Base-by-base conservation (phyloP, 2,113 vertebrate species). In the Pelecanoides urinatrix region DNA sequence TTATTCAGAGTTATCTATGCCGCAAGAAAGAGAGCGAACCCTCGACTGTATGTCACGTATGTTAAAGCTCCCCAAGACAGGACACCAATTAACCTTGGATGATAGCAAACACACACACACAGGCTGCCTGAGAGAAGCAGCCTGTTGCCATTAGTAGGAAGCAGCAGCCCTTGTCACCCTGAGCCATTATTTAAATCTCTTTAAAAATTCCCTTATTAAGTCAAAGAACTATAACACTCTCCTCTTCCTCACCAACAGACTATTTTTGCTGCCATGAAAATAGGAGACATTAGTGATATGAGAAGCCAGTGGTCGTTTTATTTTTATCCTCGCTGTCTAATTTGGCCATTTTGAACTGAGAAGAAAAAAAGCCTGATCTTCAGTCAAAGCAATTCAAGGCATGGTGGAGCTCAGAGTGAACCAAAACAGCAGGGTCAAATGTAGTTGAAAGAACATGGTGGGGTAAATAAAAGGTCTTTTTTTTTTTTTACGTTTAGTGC, bases 51-150 rank as follows among this genome's bases (percentile, higher is more conserved):
- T 65, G 86, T 94, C 92, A 91, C 32, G 68, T 95, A 94, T 82
- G 77, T 50, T 94, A 70, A 90, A 90, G 87, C 84, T 95, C 66
- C 74, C 62, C 90, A 70, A 96, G 93, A 93, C 90, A 92, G 94
- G 96, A 81, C 95, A 96, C 94, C 95, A 96, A 89, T 97, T 97
- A 96, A 96, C 95, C 96, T 94, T 92, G 94, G 86, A 73, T 96
- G 94, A 89, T 94, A 86, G 94, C 94, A 92, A 94, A 61, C 84
- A 91, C 86, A 81, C 72, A 86, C 78, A 70, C 79, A 63, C 7
- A 40, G 65, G 76, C 89, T 92, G 94, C 83, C 68, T 2, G 10
- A 92, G 93, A 84, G 73, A 86, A 94, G 89, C 93, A 95, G 96
- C 94, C 94, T 94, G 91, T 97, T 96, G 96, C 92, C 94, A 82